Conservation (phyloP, 2,113 vertebrate genomes). For the Sebastes schlegelii region DNA sequence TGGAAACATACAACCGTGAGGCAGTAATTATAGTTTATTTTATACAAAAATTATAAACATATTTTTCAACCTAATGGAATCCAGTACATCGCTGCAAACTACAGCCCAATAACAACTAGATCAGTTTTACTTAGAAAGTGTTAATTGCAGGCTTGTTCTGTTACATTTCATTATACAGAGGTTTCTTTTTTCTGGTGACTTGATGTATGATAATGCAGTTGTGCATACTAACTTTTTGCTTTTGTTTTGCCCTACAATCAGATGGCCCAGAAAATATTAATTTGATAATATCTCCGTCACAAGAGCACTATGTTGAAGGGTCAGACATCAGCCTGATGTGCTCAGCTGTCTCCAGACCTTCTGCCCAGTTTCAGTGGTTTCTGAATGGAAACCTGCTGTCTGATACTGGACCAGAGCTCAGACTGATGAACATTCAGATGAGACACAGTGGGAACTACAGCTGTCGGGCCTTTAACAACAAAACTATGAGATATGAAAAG, state of each 20-base stretch:
- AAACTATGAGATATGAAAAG: constrained; percentile 15
- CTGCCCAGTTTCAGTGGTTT: constrained; percentile 44
- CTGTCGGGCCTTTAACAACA: constrained; percentile 62
- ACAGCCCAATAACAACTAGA: background rate
- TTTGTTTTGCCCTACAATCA: background rate
- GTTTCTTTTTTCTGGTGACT: background rate
- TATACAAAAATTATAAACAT: background rate
- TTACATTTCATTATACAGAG: background rate
- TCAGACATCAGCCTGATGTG: constrained; percentile 64
- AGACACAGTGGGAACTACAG: constrained; percentile 64
- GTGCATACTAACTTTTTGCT: background rate
- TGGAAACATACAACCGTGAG: no score
- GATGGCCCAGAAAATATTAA: no score
- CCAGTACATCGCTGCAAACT: background rate
- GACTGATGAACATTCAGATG: constrained; percentile 54
- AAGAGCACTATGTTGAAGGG: constrained; percentile 34
- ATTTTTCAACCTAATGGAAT: background rate
- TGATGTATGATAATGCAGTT: background rate
- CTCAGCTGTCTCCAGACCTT: constrained; percentile 36
- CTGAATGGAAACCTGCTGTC: constrained; percentile 39
- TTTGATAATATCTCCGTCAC: background rate
- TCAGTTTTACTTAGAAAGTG: background rate
- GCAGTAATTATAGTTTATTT: no score
- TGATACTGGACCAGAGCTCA: constrained; percentile 49
- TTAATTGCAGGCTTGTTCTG: background rate